Base-by-base conservation (phyloP, 2,113 vertebrate genomes). In the Brachypteracias leptosomus region DNA sequence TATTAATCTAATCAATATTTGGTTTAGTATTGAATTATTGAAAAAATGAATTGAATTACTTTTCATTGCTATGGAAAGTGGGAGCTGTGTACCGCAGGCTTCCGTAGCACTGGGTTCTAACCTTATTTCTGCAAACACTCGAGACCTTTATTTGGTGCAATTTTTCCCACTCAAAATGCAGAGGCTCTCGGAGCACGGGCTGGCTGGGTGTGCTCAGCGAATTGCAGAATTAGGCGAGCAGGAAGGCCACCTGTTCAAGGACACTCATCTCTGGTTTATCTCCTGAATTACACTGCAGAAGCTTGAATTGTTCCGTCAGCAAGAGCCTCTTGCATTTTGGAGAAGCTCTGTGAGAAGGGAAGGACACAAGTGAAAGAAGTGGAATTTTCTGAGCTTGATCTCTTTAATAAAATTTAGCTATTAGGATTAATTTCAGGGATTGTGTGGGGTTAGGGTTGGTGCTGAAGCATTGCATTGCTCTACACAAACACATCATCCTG, bases 271-370 rank as follows among this genome's bases (percentile, higher is more conserved):
- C 71, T 1, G 4, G 33, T 67, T 72, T 21, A 22, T 65, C 57
- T 83, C 66, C 75, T 9, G 49, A 68, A 66, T 44, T 29, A 6
- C 2, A 0, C 74, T 75, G 71, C 58, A 47, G 52, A 16, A 82
- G 47, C 78, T 46, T 57, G 52, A 44, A 18, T 55, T 72, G 62
- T 47, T 79, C 75, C 62, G 13, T 47, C 66, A 26, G 82, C 62
- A 46, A 47, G 25, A 0, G 0, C 70, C 81, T 71, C 83, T 62
- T 0, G 0, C 1, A 0, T 42, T 72, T 18, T 0, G 1, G 62
- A 63, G 38, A 46, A 79, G 52, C 61, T 79, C 35, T 1, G 1
- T 24, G 42, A 31, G 49, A 44, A 54, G 21, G 2, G 38, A 79
- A 72, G 82, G 78, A 33, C 0, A 2, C 13, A 46, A 38, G 22